These are phyloP conservation scores for Apteryx mantelli DNA, from an alignment of 2,113 vertebrate genomes.

Conservation along the genomic window DNA sequence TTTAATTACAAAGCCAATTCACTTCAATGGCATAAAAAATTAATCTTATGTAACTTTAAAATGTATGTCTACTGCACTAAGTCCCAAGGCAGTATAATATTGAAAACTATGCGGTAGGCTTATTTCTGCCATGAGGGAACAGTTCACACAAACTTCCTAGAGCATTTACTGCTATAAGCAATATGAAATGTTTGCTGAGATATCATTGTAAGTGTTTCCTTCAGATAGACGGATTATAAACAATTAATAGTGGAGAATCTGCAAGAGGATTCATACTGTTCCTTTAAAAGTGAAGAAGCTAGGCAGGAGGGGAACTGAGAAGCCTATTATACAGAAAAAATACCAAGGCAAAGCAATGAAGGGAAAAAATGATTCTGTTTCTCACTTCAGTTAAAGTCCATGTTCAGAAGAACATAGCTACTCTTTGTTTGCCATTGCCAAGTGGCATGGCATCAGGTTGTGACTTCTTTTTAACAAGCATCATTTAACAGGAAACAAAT, in stretches of 20 bases:
- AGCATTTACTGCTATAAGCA: slow-evolving; percentile 37
- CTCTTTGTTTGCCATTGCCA: neutral
- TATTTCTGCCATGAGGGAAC: neutral
- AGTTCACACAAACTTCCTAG: neutral
- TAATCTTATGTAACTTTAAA: slow-evolving; percentile 61
- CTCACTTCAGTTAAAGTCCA: neutral
- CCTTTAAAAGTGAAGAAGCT: neutral
- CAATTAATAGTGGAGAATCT: neutral
- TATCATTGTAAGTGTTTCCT: slow-evolving; percentile 10
- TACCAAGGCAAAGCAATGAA: neutral
- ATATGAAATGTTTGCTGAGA: slow-evolving; percentile 34
- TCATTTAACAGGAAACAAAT: neutral
- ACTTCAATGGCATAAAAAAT: slow-evolving; percentile 51
- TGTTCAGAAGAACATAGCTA: neutral
- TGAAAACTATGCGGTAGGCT: slow-evolving; percentile 16
- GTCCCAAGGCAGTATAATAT: neutral
- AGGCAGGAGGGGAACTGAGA: neutral
- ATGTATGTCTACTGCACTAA: neutral
- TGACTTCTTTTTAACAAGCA: neutral
- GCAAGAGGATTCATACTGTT: neutral
- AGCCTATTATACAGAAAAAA: neutral
- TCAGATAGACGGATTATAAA: slow-evolving; percentile 20
- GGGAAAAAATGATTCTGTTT: neutral
- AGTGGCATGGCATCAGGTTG: neutral
- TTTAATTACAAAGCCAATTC: slow-evolving; percentile 60